Conservation (phyloP, 1,140 invertebrate species). For the Leguminivora glycinivorella region DNA sequence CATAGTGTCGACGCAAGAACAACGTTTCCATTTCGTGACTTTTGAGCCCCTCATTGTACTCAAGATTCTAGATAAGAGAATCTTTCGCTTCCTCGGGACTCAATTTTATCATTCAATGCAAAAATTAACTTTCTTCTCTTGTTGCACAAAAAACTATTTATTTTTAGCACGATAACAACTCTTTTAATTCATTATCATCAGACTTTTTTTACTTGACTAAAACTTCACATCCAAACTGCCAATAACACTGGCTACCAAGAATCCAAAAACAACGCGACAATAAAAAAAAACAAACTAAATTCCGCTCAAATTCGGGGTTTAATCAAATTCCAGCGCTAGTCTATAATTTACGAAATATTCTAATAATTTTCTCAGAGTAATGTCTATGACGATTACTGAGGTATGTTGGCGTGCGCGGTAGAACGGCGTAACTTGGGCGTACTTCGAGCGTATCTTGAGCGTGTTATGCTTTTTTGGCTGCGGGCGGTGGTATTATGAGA, state of each 20-base stretch:
- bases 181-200: neutral
- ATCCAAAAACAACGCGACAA: constrained; percentile 17
- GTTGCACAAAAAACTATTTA: too few species aligned
- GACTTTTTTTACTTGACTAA: neutral
- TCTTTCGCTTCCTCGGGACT: too few species aligned
- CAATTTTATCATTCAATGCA: too few species aligned
- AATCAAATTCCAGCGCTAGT: constrained; percentile 10
- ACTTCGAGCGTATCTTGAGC: neutral
- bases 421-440: neutral
- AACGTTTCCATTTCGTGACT: too few species aligned
- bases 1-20: too few species aligned
- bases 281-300: constrained; percentile 12
- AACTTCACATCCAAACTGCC: neutral
- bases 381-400: constrained; percentile 24
- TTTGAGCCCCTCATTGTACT: too few species aligned
- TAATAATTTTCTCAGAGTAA: constrained; percentile 37
- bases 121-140: too few species aligned
- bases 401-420: constrained; percentile 7
- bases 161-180: too few species aligned
- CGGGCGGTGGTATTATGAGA: neutral
- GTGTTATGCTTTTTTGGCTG: neutral
- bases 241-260: constrained; percentile 21
- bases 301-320: constrained; percentile 11
- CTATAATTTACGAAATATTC: constrained; percentile 46
- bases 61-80: too few species aligned